These are phyloP conservation scores for Cantharis lateralis DNA, from an alignment of 2,888 invertebrate genomes.

Conservation along the genomic window DNA sequence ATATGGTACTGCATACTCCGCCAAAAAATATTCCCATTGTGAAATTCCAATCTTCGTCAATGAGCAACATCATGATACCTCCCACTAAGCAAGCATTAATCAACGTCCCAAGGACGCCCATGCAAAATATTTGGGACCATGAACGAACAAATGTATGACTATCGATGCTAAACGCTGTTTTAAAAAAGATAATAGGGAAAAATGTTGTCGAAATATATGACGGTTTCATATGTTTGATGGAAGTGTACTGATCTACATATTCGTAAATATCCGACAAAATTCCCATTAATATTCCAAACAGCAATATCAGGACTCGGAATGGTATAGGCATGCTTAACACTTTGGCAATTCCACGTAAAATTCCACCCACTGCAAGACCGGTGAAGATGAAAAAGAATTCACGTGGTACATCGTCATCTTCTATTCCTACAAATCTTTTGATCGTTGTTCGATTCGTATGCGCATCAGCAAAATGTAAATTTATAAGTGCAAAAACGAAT, in stretches of 20 bases:
- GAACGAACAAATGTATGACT: slow-evolving; percentile 16
- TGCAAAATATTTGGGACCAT: slow-evolving; percentile 15
- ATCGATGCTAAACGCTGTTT: slow-evolving; percentile 12
- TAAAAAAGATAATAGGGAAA: slow-evolving; percentile 14
- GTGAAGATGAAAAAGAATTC: not conserved
- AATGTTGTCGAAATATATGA: slow-evolving; percentile 7
- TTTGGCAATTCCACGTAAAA: not conserved
- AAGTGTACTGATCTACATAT: not conserved
- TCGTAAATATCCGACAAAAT: not conserved
- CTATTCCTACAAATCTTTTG: not conserved
- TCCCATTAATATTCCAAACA: not conserved
- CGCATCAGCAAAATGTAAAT: too few relatives aligned
- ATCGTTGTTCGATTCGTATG: rapidly evolving
- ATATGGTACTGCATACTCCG: not conserved
- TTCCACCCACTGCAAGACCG: not conserved
- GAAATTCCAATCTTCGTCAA: not conserved
- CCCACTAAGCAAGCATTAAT: slow-evolving; percentile 10
- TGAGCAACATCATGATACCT: slow-evolving; percentile 8
- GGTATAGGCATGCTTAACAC: not conserved
- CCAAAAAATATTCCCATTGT: slow-evolving; percentile 14
- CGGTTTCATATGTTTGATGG: not conserved
- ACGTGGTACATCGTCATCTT: not conserved
- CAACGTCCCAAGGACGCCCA: slow-evolving; percentile 6
- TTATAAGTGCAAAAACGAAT: not conserved
- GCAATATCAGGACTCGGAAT: not conserved